Conservation (phyloP, 1,140 invertebrate species). For the Harpegnathos saltator region DNA sequence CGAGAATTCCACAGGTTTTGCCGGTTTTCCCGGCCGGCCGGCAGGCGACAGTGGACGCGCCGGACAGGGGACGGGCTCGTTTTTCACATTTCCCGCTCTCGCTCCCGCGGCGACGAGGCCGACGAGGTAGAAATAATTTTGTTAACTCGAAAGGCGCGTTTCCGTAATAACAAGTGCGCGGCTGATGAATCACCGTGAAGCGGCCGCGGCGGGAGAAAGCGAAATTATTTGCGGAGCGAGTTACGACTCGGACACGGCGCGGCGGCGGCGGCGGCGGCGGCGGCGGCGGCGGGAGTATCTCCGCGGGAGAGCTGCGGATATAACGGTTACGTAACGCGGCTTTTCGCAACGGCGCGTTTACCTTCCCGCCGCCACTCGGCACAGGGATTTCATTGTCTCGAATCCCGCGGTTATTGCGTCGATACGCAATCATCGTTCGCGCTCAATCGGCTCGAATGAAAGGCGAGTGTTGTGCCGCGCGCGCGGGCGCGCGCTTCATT, state of each 20-base stretch:
- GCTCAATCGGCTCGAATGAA: constrained; percentile 57
- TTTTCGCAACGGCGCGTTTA: constrained; percentile 52
- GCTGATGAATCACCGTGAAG: constrained; percentile 29
- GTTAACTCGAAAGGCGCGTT: constrained; percentile 28
- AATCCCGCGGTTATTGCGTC: constrained; percentile 58
- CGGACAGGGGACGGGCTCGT: too few relatives aligned
- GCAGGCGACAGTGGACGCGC: too few relatives aligned
- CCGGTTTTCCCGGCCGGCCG: too few relatives aligned
- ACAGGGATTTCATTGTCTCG: constrained; percentile 57
- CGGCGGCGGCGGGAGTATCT: constrained; percentile 43
- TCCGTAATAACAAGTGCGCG: constrained; percentile 33
- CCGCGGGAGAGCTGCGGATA: constrained; percentile 11
- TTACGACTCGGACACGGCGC: constrained; percentile 31
- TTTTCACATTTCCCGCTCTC: too few relatives aligned
- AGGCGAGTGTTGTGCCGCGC: constrained; percentile 57
- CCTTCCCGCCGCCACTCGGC: constrained; percentile 22
- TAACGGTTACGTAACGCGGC: constrained; percentile 29
- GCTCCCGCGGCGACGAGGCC: too few relatives aligned
- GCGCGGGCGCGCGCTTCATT: constrained; percentile 43
- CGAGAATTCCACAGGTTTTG: too few relatives aligned
- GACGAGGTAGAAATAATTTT: too few relatives aligned
- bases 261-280: too few relatives aligned
- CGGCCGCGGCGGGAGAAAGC: constrained; percentile 30
- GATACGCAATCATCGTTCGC: constrained; percentile 58
- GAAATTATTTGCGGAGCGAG: constrained; percentile 19